Percentiles rank a stretch among this genome's conserved stretches.
phyloP scores from a whole-genome alignment of 2,888 invertebrate genomes.

The Diplolepis rosae region DNA sequence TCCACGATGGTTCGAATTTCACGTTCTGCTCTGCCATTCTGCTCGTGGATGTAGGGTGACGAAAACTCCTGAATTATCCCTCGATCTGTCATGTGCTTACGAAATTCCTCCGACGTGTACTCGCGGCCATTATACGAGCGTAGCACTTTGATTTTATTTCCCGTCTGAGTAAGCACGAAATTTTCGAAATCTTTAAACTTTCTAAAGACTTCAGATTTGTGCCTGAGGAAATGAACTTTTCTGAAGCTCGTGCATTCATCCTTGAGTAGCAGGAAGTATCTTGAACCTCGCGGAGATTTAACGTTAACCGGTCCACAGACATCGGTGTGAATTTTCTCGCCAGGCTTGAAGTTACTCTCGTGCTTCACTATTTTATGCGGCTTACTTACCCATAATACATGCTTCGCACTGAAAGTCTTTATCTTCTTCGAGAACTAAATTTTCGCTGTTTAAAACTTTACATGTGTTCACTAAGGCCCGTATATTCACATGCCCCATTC shows the following conservation, averaged over 20 bases:
- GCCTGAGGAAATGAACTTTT: slow-evolving; percentile 24
- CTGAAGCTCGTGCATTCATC: slow-evolving; percentile 2
- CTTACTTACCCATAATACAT: slow-evolving; percentile 35
- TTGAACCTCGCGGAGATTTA: neutral
- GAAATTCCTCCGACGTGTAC: neutral
- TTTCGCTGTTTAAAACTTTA: neutral
- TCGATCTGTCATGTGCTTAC: neutral
- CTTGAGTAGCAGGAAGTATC: slow-evolving; percentile 10
- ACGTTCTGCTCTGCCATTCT: slow-evolving; percentile 34
- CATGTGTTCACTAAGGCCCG: neutral
- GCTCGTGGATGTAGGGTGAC: slow-evolving; percentile 31
- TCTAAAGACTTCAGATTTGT: too few relatives aligned
- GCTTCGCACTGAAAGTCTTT: slow-evolving; percentile 28
- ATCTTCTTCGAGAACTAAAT: neutral
- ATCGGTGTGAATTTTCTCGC: slow-evolving; percentile 28
- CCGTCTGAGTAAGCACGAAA: slow-evolving; percentile 6
- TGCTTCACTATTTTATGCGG: slow-evolving; percentile 13
- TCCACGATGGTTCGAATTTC: slow-evolving; percentile 30
- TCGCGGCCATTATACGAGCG: slow-evolving; percentile 17
- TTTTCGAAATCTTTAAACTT: slow-evolving; percentile 21
- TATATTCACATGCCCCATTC: slow-evolving; percentile 8
- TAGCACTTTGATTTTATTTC: slow-evolving; percentile 32
- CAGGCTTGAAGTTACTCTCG: neutral
- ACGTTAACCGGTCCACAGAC: slow-evolving; percentile 7
- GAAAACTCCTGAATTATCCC: slow-evolving; percentile 38